phyloP scores from a whole-genome alignment of 1,140 invertebrate genomes.

The Sipha flava region DNA sequence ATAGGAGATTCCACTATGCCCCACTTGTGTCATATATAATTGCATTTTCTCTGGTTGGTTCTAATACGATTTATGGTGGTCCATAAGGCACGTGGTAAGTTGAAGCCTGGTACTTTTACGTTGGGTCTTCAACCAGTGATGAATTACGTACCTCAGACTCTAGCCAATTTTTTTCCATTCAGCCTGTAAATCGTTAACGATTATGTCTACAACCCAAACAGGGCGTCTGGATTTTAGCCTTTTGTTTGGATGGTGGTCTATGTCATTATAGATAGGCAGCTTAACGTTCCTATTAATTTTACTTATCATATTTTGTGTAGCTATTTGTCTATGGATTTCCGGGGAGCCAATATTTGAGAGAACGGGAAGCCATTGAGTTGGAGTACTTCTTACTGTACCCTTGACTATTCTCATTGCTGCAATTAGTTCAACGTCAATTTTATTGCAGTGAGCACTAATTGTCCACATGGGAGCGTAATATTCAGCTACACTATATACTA shows the following conservation, averaged over 20 bases:
- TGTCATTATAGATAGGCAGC: background rate
- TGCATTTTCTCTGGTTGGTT: background rate
- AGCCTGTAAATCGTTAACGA: background rate
- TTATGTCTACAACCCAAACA: background rate
- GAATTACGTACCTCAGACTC: background rate
- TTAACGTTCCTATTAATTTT: background rate
- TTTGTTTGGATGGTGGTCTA: background rate
- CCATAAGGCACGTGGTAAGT: slow-evolving; percentile 14
- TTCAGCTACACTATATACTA: background rate
- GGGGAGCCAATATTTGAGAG: background rate
- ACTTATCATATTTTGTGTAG: background rate
- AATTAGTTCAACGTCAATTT: no score
- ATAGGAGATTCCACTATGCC: background rate
- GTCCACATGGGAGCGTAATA: no score
- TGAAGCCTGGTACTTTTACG: slow-evolving; percentile 9
- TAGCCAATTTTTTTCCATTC: background rate
- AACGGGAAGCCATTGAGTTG: no score
- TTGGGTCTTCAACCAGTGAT: background rate
- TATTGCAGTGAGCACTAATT: no score
- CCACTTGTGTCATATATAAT: slow-evolving; percentile 8
- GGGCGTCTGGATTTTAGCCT: background rate
- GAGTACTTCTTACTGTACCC: no score
- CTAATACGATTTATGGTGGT: slow-evolving; percentile 19
- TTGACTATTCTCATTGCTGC: no score
- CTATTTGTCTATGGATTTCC: background rate